Conservation (phyloP, 1,140 invertebrate species). For the Diabrotica undecimpunctata region DNA sequence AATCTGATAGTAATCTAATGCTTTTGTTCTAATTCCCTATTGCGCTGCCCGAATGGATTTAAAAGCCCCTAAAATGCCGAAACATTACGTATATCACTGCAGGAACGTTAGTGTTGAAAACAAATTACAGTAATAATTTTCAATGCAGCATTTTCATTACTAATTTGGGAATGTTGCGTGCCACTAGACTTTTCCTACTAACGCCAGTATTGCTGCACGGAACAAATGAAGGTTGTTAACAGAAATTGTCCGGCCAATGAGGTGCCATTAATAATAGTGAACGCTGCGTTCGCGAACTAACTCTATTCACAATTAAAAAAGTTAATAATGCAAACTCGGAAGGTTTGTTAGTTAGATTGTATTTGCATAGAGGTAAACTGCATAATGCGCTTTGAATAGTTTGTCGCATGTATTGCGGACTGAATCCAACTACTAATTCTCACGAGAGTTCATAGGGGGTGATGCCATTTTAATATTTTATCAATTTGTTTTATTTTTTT, state of each 20-base stretch:
- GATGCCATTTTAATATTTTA: too few species aligned
- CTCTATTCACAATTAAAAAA: background rate
- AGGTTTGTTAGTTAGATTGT: background rate
- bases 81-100: constrained; percentile 2
- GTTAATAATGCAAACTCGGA: background rate
- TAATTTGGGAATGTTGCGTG: constrained; percentile 14
- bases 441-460: too few species aligned
- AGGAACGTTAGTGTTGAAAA: background rate
- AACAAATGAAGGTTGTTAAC: constrained; percentile 12
- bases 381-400: too few species aligned
- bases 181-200: constrained; percentile 5
- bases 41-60: too few species aligned
- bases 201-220: background rate
- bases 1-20: too few species aligned
- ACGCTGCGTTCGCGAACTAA: background rate
- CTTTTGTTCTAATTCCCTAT: too few species aligned
- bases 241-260: constrained; percentile 8
- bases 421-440: too few species aligned
- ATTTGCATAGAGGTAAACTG: background rate
- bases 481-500: too few species aligned
- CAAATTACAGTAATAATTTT: constrained; percentile 16
- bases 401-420: too few species aligned
- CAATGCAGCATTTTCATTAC: constrained; percentile 10
- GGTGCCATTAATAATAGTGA: constrained; percentile 1
- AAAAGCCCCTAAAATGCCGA: background rate